Conservation (phyloP, 1,140 invertebrate genomes). For the Gonioctena quinquepunctata region DNA sequence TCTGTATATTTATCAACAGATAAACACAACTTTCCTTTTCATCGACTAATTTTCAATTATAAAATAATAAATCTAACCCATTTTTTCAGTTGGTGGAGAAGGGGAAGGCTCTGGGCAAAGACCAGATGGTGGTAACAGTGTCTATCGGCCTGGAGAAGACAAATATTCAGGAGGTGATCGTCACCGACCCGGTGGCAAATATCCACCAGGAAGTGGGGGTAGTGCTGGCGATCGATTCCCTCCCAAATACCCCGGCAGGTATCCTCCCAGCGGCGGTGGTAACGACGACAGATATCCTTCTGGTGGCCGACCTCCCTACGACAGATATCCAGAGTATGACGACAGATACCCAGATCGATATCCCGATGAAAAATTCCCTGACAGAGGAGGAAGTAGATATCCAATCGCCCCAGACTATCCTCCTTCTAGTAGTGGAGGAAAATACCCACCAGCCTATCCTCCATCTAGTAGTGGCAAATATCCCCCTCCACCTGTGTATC, state of each 20-base stretch:
- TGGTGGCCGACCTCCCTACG: conserved; percentile 38
- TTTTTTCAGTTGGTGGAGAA: conserved; percentile 44
- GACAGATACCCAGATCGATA: conserved; percentile 53
- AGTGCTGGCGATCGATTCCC: conserved; percentile 55
- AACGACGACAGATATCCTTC: conserved; percentile 56
- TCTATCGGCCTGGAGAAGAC: conserved; percentile 32
- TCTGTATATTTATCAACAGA: too few species aligned
- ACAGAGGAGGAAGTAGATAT: conserved; percentile 32
- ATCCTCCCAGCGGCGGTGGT: conserved; percentile 25
- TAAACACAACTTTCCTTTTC: too few species aligned
- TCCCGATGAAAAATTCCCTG: conserved; percentile 26
- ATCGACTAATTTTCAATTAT: too few species aligned
- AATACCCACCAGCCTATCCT: conserved; percentile 38
- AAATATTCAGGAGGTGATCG: conserved; percentile 36
- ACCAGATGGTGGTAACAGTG: conserved; percentile 32
- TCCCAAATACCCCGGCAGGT: conserved; percentile 58
- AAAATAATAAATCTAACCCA: too few species aligned
- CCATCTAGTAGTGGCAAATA: conserved; percentile 33
- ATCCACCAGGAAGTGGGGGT: conserved; percentile 31
- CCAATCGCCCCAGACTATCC: conserved; percentile 46
- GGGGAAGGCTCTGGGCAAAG: conserved; percentile 30
- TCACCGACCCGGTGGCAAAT: conserved; percentile 20
- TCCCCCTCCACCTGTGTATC: conserved; percentile 35
- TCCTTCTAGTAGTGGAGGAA: conserved; percentile 29
- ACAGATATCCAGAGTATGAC: conserved; percentile 52